Percentiles rank a stretch among this genome's conserved stretches.
Evolutionary conservation across 92 coral and sea anemone genomes (phyloP).

Genomic region (Porites evermanni): DNA sequence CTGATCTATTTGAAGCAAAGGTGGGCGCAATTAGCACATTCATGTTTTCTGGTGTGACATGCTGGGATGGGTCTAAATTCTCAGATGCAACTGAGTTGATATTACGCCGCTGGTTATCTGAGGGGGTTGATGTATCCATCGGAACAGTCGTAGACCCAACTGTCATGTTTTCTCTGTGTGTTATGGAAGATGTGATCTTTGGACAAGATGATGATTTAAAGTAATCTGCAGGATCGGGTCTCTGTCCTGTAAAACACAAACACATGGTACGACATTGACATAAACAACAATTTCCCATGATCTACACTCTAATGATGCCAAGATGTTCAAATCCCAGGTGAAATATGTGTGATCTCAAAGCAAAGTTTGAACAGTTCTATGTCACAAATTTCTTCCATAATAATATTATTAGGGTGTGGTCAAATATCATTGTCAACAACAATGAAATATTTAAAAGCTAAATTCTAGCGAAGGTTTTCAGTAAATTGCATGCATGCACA

Average conservation of each 20-base stretch:
- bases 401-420: too few relatives aligned
- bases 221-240: conserved; percentile 92
- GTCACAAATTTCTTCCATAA: too few relatives aligned
- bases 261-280: not conserved
- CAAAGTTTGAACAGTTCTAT: too few relatives aligned
- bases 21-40: conserved; percentile 54
- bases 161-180: conserved; percentile 85
- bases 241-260: conserved; percentile 73
- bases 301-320: too few relatives aligned
- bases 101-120: conserved; percentile 68
- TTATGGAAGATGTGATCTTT: conserved; percentile 72
- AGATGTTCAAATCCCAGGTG: too few relatives aligned
- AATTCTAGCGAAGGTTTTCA: too few relatives aligned
- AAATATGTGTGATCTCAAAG: too few relatives aligned
- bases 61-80: conserved; percentile 93
- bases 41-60: conserved; percentile 44
- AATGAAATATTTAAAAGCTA: too few relatives aligned
- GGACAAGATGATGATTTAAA: conserved; percentile 92
- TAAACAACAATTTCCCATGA: not conserved
- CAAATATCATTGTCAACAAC: too few relatives aligned
- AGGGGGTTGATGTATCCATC: conserved; percentile 72
- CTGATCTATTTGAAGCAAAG: conserved; percentile 32
- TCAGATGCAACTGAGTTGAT: conserved; percentile 91
- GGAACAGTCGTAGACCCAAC: conserved; percentile 81
- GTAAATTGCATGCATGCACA: too few relatives aligned